phyloP scores from a whole-genome alignment of 2,113 vertebrate species.

The Laterallus jamaicensis region DNA sequence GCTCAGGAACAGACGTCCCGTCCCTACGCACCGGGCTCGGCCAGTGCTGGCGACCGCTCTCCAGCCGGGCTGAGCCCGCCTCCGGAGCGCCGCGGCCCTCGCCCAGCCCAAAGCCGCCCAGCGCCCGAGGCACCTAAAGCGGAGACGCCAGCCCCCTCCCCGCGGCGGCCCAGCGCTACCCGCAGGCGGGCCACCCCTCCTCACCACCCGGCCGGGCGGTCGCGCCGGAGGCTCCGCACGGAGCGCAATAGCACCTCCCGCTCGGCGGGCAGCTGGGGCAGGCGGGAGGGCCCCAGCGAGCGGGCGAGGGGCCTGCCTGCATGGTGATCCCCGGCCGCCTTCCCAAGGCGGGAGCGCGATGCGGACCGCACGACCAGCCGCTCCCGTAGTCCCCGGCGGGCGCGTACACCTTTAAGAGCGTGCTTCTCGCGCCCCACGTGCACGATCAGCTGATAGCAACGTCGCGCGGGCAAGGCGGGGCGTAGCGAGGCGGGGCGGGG shows the following conservation, averaged over 20 bases:
- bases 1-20: accelerated
- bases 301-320: not conserved
- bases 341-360: too few relatives aligned
- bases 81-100: too few relatives aligned
- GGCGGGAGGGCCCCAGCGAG: not conserved
- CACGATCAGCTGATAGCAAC: conserved; percentile 1
- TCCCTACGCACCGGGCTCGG: accelerated
- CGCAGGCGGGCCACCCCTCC: not conserved
- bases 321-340: not conserved
- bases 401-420: conserved; percentile 2
- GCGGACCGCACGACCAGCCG: too few relatives aligned
- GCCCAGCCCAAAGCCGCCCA: too few relatives aligned
- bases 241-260: not conserved
- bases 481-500: not conserved
- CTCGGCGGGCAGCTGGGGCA: not conserved
- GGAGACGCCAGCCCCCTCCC: not conserved
- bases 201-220: not conserved
- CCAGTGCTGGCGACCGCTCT: not conserved
- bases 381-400: too few relatives aligned
- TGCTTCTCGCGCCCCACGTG: not conserved
- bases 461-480: not conserved
- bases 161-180: too few relatives aligned
- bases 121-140: too few relatives aligned
- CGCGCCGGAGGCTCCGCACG: not conserved
- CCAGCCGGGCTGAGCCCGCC: too few relatives aligned